Conservation (phyloP, 30 jellyfish, hydroid and myxozoan genomes). For the Calvadosia cruxmelitensis region DNA sequence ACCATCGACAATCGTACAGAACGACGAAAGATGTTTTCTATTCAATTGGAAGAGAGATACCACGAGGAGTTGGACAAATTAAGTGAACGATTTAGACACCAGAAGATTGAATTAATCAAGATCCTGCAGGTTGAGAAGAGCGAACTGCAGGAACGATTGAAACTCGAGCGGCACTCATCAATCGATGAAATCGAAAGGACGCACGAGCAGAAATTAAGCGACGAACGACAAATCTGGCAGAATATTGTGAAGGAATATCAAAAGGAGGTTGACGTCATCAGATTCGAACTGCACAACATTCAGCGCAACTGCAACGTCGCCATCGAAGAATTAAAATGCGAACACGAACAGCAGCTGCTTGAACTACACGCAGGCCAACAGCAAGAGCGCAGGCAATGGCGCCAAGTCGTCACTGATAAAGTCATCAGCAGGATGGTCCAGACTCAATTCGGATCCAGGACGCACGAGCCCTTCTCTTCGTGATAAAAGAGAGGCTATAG, state of each 20-base stretch:
- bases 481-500: background rate
- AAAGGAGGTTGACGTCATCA: slow-evolving; percentile 63
- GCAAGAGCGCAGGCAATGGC: background rate
- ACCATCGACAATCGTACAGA: too few species aligned
- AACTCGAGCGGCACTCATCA: slow-evolving; percentile 38
- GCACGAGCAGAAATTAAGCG: slow-evolving; percentile 34
- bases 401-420: background rate
- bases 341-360: slow-evolving; percentile 56
- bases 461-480: background rate
- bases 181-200: slow-evolving; percentile 34
- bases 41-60: slow-evolving; percentile 22
- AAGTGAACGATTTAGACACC: slow-evolving; percentile 48
- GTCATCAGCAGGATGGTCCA: background rate
- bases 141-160: slow-evolving; percentile 24
- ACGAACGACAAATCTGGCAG: slow-evolving; percentile 79
- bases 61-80: slow-evolving; percentile 9
- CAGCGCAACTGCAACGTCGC: slow-evolving; percentile 80
- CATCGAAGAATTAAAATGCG: slow-evolving; percentile 62
- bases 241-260: slow-evolving; percentile 69
- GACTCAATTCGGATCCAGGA: background rate
- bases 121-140: slow-evolving; percentile 61
- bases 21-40: too few species aligned
- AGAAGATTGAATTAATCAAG: slow-evolving; percentile 64
- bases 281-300: slow-evolving; percentile 70
- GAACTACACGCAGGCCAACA: slow-evolving; percentile 12